Evolutionary conservation across 2,797 vertebrate species (phyloP).

Genomic region (Arremon aurantiirostris): DNA sequence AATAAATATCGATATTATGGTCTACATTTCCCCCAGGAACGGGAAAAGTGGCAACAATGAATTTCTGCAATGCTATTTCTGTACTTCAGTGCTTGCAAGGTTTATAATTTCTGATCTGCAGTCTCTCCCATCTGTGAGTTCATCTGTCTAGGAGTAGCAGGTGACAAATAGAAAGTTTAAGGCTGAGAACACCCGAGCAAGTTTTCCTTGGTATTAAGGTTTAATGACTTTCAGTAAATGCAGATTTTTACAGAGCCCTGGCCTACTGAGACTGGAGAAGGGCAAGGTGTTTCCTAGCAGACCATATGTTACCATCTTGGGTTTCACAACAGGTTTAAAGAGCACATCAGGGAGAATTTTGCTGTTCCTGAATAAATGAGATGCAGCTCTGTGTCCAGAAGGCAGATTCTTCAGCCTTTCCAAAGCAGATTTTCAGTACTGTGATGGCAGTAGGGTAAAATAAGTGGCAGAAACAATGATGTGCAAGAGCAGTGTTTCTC

Average conservation of each 20-base stretch:
- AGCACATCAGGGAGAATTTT: background rate
- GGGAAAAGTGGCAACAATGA: background rate
- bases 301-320: background rate
- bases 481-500: background rate
- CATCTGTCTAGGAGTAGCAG: background rate
- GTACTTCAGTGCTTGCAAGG: background rate
- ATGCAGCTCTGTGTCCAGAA: background rate
- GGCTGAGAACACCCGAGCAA: background rate
- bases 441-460: background rate
- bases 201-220: background rate
- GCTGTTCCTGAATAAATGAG: background rate
- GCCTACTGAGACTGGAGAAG: background rate
- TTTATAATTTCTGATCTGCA: background rate
- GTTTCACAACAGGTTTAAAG: background rate
- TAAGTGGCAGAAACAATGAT: background rate
- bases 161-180: constrained; percentile 13
- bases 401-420: background rate
- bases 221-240: background rate
- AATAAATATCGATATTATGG: background rate
- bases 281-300: background rate
- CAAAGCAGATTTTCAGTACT: background rate
- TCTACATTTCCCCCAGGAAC: background rate
- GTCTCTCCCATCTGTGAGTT: background rate
- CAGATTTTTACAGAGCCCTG: background rate
- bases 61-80: background rate